Base-by-base conservation (phyloP, 2,797 vertebrate species). In the Sebastolobus altivelis region DNA sequence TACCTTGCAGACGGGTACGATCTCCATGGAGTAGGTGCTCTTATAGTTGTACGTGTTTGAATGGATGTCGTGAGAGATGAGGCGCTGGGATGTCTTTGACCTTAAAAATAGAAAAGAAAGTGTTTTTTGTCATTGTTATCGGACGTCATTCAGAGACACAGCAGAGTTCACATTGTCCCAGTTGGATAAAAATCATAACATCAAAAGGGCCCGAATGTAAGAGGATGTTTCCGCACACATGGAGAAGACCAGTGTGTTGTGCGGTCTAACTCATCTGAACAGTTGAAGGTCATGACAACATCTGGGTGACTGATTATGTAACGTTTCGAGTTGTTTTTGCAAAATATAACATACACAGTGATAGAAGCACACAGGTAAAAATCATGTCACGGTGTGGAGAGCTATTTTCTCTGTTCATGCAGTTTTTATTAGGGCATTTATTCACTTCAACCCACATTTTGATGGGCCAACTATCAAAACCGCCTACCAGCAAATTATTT, bases 1-100 rank as follows among this genome's bases (percentile, higher is more conserved):
- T 92, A 99, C 99, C 98, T 99, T 99, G 93, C 98, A 99, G 75
- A 99, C 94, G 4, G 98, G 98, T 80, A 99, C 98, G 1, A 99
- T 99, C 94, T 99, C 99, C 90, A 99, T 37, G 4, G 99, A 99
- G 93, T 96, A 99, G 76, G 98, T 98, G 94, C 97, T 99, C 94
- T 99, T 99, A 86, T 99, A 99, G 94, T 99, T 99, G 93, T 95
- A 99, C 4, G 96, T 96, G 75, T 99, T 99, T 25, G 97, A 97
- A 87, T 98, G 99, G 83, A 99, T 95, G 87, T 99, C 99, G 4
- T 99, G 99, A 4, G 99, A 99, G 91, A 99, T 99, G 90, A 99
- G 93, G 29, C 98, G 97, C 72, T 99, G 98, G 68, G 98, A 99
- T 4, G 97, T 60, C 90, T 99, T 99, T 33, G 95, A 97, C 88